These are phyloP conservation scores for Panagrolaimus sp. DNA, from an alignment of 1,140 invertebrate genomes.

Conservation along the genomic window DNA sequence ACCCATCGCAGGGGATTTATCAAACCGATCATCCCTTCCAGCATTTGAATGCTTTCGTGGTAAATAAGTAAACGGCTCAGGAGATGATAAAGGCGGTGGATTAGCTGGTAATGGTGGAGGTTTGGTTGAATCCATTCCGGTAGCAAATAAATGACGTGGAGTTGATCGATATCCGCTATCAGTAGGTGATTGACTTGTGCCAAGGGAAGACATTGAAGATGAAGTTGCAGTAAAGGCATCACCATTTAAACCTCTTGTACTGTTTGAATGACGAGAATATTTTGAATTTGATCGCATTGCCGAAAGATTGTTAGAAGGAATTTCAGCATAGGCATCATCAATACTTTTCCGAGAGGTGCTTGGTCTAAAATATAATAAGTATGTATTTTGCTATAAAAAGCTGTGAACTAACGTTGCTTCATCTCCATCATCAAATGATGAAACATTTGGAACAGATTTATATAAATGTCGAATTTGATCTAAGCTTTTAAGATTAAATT, in stretches of 20 bases:
- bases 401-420: not conserved
- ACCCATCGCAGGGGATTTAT: not conserved
- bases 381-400: not conserved
- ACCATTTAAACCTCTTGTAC: not conserved
- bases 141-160: not conserved
- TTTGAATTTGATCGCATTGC: too few relatives aligned
- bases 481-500: conserved; percentile 17
- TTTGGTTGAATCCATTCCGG: not conserved
- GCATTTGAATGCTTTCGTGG: not conserved
- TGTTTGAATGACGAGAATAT: not conserved
- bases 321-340: not conserved
- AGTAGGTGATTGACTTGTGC: conserved; percentile 9
- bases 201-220: not conserved
- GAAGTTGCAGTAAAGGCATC: conserved; percentile 7
- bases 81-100: conserved; percentile 4
- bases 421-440: conserved; percentile 8
- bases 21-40: not conserved
- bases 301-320: not conserved
- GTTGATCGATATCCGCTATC: conserved; percentile 12
- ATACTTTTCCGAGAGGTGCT: conserved; percentile 11
- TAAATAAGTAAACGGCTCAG: not conserved
- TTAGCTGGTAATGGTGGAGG: conserved; percentile 9
- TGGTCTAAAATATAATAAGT: not conserved
- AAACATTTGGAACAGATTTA: conserved; percentile 22
- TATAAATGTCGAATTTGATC: conserved; percentile 21